phyloP scores from a whole-genome alignment of 2,888 invertebrate genomes.

The Calliscelio sp. region DNA sequence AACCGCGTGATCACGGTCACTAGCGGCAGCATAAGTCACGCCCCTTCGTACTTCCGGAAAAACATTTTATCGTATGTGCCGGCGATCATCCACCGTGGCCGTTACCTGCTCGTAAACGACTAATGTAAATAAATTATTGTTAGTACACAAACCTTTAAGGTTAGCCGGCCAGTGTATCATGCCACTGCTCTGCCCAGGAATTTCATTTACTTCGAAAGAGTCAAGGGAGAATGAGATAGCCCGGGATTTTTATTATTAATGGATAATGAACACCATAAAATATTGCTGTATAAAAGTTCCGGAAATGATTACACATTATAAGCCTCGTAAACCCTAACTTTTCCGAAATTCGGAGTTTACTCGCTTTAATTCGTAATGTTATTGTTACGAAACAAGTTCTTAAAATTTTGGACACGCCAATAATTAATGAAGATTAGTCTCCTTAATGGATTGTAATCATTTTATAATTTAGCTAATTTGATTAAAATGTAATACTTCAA shows the following conservation, averaged over 20 bases:
- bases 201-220: conserved; percentile 50
- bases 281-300: conserved; percentile 32
- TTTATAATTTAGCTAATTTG: too few species aligned
- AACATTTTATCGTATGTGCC: conserved; percentile 52
- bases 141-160: conserved; percentile 44
- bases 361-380: too few species aligned
- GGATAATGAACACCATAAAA: conserved; percentile 41
- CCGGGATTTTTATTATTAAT: conserved; percentile 47
- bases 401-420: too few species aligned
- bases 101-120: conserved; percentile 55
- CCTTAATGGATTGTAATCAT: too few species aligned
- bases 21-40: conserved; percentile 49
- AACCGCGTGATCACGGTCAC: conserved; percentile 21
- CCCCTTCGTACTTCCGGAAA: conserved; percentile 42
- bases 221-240: conserved; percentile 28
- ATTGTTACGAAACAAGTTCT: too few species aligned
- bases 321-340: not conserved
- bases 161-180: conserved; percentile 45
- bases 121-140: conserved; percentile 62
- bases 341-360: not conserved
- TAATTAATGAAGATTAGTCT: too few species aligned
- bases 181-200: conserved; percentile 35
- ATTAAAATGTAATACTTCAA: too few species aligned
- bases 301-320: conserved; percentile 36
- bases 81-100: conserved; percentile 29